Base-by-base conservation (phyloP, 2,797 vertebrate genomes). In the Sardinella longiceps region DNA sequence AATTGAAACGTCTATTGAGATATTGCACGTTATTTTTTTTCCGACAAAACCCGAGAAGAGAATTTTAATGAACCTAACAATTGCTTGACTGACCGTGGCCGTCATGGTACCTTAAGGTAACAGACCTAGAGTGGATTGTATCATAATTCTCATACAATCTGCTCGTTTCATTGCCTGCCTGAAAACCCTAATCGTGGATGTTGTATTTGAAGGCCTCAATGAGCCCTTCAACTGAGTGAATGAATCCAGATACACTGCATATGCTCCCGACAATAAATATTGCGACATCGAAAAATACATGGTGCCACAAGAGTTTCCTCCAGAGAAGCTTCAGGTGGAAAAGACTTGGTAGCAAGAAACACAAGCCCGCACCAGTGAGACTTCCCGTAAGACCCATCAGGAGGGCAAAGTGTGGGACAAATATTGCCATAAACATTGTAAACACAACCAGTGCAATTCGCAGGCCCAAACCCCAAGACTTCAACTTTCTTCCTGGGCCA, bases 341-440 rank as follows among this genome's bases (percentile, higher is more conserved):
- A 90, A 98, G 97, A 89, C 97, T 97, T 23, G 97, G 97, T 81
- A 98, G 92, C 84, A 98, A 94, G 92, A 98, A 98, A 90, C 97
- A 98, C 83, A 98, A 95, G 56, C 97, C 97, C 3, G 97, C 97
- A 0, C 97, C 97, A 0, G 97, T 98, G 70, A 98, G 96, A 91
- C 97, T 98, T 86, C 97, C 97, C 0, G 97, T 98, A 66, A 98
- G 95, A 88, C 97, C 97, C 97, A 98, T 98, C 48, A 98, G 93
- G 87, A 98, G 96, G 87, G 97, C 97, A 81, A 98, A 98, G 86
- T 98, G 97, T 0, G 97, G 97, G 81, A 98, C 97, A 2, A 98
- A 98, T 88, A 98, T 96, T 70, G 97, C 97, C 97, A 98, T 98
- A 28, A 98, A 95, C 91, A 98, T 90, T 51, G 97, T 98, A 91